These are phyloP conservation scores for Megatriorchis doriae DNA, from an alignment of 2,113 vertebrate species.

Conservation along the genomic window DNA sequence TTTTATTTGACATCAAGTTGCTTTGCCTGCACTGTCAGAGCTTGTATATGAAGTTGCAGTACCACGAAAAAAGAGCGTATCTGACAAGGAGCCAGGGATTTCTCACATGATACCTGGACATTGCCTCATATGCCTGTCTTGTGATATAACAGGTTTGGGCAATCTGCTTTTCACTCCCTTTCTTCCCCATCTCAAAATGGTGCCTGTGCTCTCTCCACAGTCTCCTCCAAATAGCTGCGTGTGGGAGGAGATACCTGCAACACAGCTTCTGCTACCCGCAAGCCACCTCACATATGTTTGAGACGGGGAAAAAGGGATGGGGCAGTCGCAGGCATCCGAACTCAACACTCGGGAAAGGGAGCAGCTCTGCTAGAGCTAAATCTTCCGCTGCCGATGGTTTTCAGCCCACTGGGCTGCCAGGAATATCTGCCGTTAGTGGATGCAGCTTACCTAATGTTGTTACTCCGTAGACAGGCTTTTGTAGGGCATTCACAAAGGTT, in stretches of 20 bases:
- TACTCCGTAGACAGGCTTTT: background rate
- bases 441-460: background rate
- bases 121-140: background rate
- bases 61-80: background rate
- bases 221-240: constrained; percentile 16
- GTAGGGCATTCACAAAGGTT: background rate
- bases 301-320: background rate
- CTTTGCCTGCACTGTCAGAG: constrained; percentile 17
- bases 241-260: constrained; percentile 21
- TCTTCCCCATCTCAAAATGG: background rate
- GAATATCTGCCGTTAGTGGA: background rate
- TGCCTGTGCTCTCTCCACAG: background rate
- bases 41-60: constrained; percentile 3
- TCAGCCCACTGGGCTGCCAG: background rate
- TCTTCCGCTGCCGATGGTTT: background rate
- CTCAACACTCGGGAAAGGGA: background rate
- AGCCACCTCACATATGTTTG: background rate
- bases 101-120: background rate
- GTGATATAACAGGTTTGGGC: background rate
- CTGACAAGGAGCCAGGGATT: background rate
- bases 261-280: background rate
- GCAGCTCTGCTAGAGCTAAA: background rate
- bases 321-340: background rate
- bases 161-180: background rate
- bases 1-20: constrained; percentile 16